phyloP scores from a whole-genome alignment of 2,888 invertebrate species.

The Hypercompe scribonia region DNA sequence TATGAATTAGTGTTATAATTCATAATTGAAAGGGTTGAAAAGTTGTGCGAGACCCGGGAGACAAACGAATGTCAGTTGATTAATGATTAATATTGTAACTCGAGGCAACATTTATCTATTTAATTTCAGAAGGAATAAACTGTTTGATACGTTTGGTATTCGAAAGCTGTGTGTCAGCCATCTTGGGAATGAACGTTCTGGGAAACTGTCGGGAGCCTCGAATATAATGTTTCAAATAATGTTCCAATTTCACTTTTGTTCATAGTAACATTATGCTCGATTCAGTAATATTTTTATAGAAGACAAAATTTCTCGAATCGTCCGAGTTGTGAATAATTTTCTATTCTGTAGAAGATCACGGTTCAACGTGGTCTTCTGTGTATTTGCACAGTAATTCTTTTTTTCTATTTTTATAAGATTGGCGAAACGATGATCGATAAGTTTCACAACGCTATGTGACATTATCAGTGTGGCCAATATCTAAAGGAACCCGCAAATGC shows the following conservation, averaged over 20 bases:
- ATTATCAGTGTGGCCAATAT: neutral
- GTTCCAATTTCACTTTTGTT: neutral
- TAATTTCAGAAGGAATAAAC: constrained; percentile 53
- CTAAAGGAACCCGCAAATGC: neutral
- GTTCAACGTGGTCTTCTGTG: neutral
- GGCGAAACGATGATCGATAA: neutral
- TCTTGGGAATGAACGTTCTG: constrained; percentile 10
- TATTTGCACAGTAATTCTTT: neutral
- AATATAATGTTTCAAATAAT: constrained; percentile 17
- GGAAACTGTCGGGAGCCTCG: constrained; percentile 2
- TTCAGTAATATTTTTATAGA: neutral
- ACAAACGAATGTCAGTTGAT: constrained; percentile 82
- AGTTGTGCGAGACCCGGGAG: constrained; percentile 72
- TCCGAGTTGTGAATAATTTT: neutral
- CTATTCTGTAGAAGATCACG: neutral
- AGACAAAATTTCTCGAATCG: neutral
- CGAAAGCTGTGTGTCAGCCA: neutral
- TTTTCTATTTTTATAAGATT: neutral
- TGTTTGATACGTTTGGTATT: constrained; percentile 48
- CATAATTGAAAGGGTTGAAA: constrained; percentile 83
- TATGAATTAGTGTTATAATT: constrained; percentile 85
- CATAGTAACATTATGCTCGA: neutral
- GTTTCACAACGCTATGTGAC: neutral
- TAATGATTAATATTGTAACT: constrained; percentile 76
- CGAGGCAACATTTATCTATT: constrained; percentile 53